Percentiles rank a stretch among this genome's conserved stretches.
phyloP scores from a whole-genome alignment of 1,140 invertebrate species.

The Papilio polyxenes region DNA sequence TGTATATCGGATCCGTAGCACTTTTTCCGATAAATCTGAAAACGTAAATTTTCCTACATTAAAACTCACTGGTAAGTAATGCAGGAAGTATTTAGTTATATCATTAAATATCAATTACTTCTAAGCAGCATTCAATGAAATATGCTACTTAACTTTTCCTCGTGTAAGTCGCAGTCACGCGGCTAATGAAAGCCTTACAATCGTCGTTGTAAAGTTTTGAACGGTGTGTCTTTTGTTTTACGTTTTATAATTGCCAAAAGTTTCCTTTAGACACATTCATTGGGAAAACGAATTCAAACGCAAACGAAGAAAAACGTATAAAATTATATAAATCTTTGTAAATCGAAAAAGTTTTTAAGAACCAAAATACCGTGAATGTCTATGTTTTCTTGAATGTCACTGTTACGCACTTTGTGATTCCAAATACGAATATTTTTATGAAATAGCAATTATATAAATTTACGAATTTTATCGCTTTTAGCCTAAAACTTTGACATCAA shows the following conservation, averaged over 20 bases:
- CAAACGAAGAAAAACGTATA: neutral
- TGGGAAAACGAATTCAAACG: neutral
- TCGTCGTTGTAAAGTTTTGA: neutral
- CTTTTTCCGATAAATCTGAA: too few species aligned
- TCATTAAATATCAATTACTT: neutral
- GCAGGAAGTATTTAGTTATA: too few species aligned
- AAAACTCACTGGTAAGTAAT: too few species aligned
- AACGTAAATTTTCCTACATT: too few species aligned
- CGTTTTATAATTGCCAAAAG: neutral
- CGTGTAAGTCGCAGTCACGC: neutral
- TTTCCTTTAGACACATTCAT: neutral
- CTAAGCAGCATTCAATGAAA: neutral
- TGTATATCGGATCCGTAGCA: too few species aligned
- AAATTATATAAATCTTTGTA: neutral
- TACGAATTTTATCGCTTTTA: neutral
- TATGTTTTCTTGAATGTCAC: neutral
- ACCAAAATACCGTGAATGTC: neutral
- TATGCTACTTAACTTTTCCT: neutral
- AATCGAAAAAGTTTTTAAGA: neutral
- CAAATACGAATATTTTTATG: too few species aligned
- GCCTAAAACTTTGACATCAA: neutral
- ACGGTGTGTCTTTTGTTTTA: neutral
- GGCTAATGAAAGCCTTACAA: neutral
- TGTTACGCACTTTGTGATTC: neutral
- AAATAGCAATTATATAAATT: neutral